Percentiles rank a stretch among this genome's conserved stretches.
These are phyloP conservation scores for Atherinomorus stipes DNA, from an alignment of 2,113 vertebrate species.

Conservation along the genomic window DNA sequence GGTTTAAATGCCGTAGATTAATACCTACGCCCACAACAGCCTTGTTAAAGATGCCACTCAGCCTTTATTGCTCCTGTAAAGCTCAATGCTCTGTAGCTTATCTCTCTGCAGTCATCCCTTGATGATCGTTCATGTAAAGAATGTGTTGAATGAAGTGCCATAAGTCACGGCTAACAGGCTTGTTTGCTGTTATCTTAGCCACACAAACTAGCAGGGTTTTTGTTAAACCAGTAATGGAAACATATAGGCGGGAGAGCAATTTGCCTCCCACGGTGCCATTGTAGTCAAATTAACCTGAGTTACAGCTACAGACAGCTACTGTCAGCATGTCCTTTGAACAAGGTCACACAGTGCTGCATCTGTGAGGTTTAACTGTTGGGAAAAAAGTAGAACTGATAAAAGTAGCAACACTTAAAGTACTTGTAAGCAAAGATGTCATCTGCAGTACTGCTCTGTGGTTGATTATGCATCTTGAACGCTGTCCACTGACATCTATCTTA, in stretches of 20 bases:
- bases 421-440: too few relatives aligned
- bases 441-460: too few relatives aligned
- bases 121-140: constrained; percentile 62
- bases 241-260: constrained; percentile 16
- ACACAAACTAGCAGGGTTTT: constrained; percentile 66
- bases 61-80: constrained; percentile 72
- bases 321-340: background rate
- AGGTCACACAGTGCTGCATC: background rate
- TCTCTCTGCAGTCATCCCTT: constrained; percentile 58
- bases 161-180: constrained; percentile 69
- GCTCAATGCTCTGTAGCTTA: constrained; percentile 66
- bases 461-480: background rate
- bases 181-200: constrained; percentile 75
- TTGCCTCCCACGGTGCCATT: constrained; percentile 34
- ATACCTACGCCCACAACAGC: constrained; percentile 52
- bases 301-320: constrained; percentile 17
- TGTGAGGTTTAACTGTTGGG: too few relatives aligned
- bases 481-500: background rate
- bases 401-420: too few relatives aligned
- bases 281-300: constrained; percentile 52
- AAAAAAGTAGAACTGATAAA: too few relatives aligned
- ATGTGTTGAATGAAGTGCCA: constrained; percentile 75
- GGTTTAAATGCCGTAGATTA: constrained; percentile 63
- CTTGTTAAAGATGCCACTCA: constrained; percentile 67
- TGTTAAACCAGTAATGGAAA: constrained; percentile 39